Percentiles rank a stretch among this genome's conserved stretches.
Conservation (phyloP, 2,113 vertebrate genomes). For the Cheirogaleus medius region DNA sequence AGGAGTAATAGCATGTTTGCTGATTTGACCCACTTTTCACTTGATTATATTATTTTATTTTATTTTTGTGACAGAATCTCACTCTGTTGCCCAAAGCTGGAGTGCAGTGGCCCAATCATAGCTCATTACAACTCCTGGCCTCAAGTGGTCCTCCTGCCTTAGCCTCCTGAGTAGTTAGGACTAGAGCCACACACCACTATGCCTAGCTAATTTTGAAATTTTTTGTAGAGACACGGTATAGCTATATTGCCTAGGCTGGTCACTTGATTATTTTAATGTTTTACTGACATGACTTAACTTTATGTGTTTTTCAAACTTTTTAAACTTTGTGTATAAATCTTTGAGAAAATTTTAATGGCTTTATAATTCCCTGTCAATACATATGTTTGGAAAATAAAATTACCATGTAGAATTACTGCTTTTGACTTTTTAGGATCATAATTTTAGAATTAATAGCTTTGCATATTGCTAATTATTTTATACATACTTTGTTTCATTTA, state of each 20-base stretch:
- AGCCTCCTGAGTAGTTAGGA: no score
- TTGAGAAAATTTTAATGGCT: conserved; percentile 24
- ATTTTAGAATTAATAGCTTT: conserved; percentile 24
- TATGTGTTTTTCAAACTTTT: conserved; percentile 14
- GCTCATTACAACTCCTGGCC: no score
- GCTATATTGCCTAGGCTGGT: no score
- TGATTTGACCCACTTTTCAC: conserved; percentile 11
- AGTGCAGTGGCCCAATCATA: no score
- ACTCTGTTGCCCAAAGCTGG: no score
- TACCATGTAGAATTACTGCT: background rate
- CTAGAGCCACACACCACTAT: no score
- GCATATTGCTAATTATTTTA: background rate
- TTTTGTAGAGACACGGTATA: no score
- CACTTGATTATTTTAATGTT: background rate
- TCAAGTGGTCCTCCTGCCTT: no score
- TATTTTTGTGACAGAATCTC: no score
- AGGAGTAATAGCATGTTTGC: background rate
- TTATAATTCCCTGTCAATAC: conserved; percentile 1
- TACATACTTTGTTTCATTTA: background rate
- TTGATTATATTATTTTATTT: no score
- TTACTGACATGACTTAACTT: background rate
- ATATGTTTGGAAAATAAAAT: conserved; percentile 36
- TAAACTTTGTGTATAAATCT: background rate
- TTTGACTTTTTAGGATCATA: conserved; percentile 1
- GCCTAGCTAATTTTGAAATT: no score